Base-by-base conservation (phyloP, 2,113 vertebrate genomes). In the Calcarius ornatus region DNA sequence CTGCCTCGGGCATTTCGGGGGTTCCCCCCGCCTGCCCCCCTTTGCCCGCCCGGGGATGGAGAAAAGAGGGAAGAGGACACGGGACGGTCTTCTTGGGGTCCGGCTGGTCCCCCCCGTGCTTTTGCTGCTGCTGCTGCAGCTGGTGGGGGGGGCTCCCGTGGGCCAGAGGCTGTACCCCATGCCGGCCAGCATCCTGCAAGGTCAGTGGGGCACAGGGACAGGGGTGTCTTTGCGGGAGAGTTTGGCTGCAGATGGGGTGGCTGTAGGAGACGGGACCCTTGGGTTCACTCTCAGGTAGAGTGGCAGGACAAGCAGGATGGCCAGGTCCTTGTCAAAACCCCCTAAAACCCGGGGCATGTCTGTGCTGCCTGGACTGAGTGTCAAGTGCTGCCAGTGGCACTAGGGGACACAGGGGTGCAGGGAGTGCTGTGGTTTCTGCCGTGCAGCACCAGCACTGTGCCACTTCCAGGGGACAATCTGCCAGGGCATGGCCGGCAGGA, bases 141-240 rank as follows among this genome's bases (percentile, higher is more conserved):
- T 97, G 92, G 94, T 91, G 16, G 70, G 82, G 80, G 98, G 97
- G 6, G 98, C 97, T 35, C 98, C 99, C 17, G 35, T 98, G 45
- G 97, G 95, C 88, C 98, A 98, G 96, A 98, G 98, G 87, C 97
- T 98, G 70, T 98, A 98, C 98, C 98, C 97, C 96, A 98, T 99
- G 98, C 98, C 99, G 7, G 97, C 97, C 85, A 95, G 94, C 65
- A 91, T 98, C 35, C 97, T 99, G 37, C 98, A 98, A 99, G 99
- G 99, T 99, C 98, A 96, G 97, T 91, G 68, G 54, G 69, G 68
- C 72, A 17, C 1, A 14, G 75, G 87, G 85, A 47, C 0, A 23
- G 72, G 88, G 35, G 25, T 10, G 11, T 54, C 60, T 71, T 70
- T 86, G 43, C 0, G 51, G 92, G 68, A 42, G 47, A 68, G 42